Evolutionary conservation across 2,113 vertebrate species (phyloP).

Genomic region (Oreotrochilus melanogaster): DNA sequence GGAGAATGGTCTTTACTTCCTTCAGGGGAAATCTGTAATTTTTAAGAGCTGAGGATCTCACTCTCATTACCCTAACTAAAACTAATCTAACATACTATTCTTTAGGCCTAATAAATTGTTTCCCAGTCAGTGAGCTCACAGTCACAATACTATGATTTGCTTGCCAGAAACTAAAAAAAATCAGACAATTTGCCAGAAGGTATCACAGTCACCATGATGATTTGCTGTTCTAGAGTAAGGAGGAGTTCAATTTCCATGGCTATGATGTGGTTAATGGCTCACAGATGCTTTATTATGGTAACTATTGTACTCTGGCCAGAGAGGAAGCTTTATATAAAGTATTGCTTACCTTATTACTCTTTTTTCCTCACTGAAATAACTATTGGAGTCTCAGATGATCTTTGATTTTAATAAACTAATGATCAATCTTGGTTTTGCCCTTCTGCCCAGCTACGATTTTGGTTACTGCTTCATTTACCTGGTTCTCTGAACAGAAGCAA

Average conservation of each 20-base stretch:
- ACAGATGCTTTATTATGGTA: not conserved
- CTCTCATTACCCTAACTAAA: not conserved
- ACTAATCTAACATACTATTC: not conserved
- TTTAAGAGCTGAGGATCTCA: not conserved
- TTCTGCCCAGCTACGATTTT: not conserved
- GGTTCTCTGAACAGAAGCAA: not conserved
- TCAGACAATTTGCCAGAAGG: not conserved
- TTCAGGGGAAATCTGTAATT: not conserved
- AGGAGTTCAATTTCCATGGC: not conserved
- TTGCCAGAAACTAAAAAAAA: not conserved
- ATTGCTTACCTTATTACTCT: not conserved
- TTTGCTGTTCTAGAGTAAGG: not conserved
- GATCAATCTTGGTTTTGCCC: not conserved
- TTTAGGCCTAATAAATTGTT: not conserved
- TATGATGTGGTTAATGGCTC: not conserved
- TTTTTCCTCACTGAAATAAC: not conserved
- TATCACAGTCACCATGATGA: not conserved
- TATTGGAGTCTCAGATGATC: not conserved
- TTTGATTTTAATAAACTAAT: not conserved
- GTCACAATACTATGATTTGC: not conserved
- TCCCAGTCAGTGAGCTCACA: not conserved
- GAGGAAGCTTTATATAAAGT: not conserved
- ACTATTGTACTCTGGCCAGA: not conserved
- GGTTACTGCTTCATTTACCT: not conserved
- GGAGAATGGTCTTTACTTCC: not conserved